phyloP scores from a whole-genome alignment of 1,140 invertebrate genomes.

The Chironomus tepperi region DNA sequence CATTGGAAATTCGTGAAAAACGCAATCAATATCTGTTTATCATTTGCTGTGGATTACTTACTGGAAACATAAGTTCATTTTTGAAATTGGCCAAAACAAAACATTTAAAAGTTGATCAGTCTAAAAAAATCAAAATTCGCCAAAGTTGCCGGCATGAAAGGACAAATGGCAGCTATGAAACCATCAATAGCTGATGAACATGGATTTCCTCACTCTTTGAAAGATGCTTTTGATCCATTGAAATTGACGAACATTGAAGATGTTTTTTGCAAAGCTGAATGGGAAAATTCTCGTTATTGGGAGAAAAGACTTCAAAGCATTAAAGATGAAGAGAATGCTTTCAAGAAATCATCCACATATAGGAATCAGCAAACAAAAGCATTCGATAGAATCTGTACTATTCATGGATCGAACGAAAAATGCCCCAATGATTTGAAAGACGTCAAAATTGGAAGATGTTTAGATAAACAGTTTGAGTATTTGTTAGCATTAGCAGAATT shows the following conservation, averaged over 20 bases:
- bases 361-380: not conserved
- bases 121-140: not conserved
- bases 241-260: slow-evolving; percentile 1
- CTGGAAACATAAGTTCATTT: not conserved
- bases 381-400: not conserved
- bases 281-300: not conserved
- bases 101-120: not conserved
- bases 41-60: not conserved
- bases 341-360: not conserved
- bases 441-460: not conserved
- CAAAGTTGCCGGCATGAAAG: not conserved
- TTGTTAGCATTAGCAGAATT: not conserved
- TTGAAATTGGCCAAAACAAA: not conserved
- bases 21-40: not conserved
- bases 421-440: not conserved
- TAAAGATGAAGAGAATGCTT: not conserved
- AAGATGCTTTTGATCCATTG: slow-evolving; percentile 4
- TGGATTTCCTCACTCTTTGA: not conserved
- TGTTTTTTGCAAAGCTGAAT: not conserved
- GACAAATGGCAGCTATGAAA: not conserved
- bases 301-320: not conserved
- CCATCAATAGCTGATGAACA: not conserved
- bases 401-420: not conserved
- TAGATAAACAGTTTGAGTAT: slow-evolving; percentile 9
- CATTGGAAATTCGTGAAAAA: not conserved